Evolutionary conservation across 2,113 vertebrate species (phyloP), one percentile per base, ranked within the genome.

Genomic region (Corythaixoides concolor): DNA sequence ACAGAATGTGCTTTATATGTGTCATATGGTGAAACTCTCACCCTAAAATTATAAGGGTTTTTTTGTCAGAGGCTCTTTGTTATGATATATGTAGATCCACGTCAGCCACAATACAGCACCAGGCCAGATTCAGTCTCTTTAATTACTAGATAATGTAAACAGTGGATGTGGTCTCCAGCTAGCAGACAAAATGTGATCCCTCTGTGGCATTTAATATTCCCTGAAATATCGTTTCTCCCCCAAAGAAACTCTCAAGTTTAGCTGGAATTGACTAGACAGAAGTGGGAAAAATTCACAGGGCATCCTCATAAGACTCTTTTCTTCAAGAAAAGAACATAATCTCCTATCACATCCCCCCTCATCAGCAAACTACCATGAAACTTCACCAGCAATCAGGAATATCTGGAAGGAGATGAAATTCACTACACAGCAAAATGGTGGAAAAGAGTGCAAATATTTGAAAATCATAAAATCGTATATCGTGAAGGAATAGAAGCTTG

Each of bases 341-440:
- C 6, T 37, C 16, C 6, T 7, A 9, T 23, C 64, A 35, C 5
- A 62, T 4, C 2, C 9, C 2, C 1, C 20, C 1, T 49, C 9
- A 2, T 39, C 37, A 49, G 41, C 11, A 78, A 74, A 58, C 8
- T 41, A n/a, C 21, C 5, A 37, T 66, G 26, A 66, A 78, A 55
- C 24, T 73, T 50, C 21, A 55, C 5, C 1, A 66, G 10, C 32
- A 82, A 19, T 45, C 19, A 50, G 0, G 0, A 59, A 27, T 50
- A 47, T 12, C 45, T 66, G 27, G 21, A 80, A 66, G 9, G 16
- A 83, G 39, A 62, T 10, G 3, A 82, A 92, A 79, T 7, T 69
- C 7, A 43, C 3, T 5, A n/a, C 3, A 33, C 0, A 74, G 21
- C 1, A 59, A 86, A 78, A 74, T 33, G 9, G 47, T 39, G 17